Evolutionary conservation across 2,797 vertebrate genomes (phyloP).

Genomic region (Hoplostethus mediterraneus): DNA sequence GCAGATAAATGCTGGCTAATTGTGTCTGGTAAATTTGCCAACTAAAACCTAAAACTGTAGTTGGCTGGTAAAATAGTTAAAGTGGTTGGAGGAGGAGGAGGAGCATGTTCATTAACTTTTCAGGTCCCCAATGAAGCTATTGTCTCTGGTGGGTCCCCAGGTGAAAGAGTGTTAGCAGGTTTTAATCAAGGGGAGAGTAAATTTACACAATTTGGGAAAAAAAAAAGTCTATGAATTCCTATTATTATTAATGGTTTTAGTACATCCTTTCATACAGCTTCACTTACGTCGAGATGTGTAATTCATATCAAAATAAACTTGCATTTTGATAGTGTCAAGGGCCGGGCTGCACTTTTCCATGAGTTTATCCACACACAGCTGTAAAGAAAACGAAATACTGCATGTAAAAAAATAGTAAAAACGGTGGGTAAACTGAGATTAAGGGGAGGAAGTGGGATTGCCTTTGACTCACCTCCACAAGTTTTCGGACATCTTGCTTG

Average conservation of each 20-base stretch:
- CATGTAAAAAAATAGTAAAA: constrained; percentile 2
- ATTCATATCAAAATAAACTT: constrained; percentile 92
- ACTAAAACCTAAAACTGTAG: too few relatives aligned
- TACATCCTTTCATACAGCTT: not conserved
- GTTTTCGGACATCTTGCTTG: constrained; percentile 85
- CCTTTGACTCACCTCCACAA: constrained; percentile 85
- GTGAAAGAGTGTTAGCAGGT: too few relatives aligned
- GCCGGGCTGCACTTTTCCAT: constrained; percentile 87
- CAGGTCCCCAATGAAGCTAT: too few relatives aligned
- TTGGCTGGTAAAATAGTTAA: too few relatives aligned
- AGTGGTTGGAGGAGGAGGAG: too few relatives aligned
- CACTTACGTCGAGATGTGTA: constrained; percentile 90
- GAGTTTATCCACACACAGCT: constrained; percentile 90
- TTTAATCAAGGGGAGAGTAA: not conserved
- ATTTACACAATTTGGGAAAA: not conserved
- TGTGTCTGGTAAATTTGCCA: too few relatives aligned
- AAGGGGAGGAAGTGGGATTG: too few relatives aligned
- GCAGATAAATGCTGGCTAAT: too few relatives aligned
- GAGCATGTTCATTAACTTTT: too few relatives aligned
- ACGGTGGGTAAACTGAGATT: too few relatives aligned
- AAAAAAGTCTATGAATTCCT: not conserved
- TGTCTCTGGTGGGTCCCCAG: too few relatives aligned
- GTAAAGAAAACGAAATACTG: constrained; percentile 20
- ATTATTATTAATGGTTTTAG: not conserved
- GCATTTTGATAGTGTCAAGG: constrained; percentile 96